phyloP scores from a whole-genome alignment of 2,797 vertebrate genomes.

The Pipistrellus kuhlii region DNA sequence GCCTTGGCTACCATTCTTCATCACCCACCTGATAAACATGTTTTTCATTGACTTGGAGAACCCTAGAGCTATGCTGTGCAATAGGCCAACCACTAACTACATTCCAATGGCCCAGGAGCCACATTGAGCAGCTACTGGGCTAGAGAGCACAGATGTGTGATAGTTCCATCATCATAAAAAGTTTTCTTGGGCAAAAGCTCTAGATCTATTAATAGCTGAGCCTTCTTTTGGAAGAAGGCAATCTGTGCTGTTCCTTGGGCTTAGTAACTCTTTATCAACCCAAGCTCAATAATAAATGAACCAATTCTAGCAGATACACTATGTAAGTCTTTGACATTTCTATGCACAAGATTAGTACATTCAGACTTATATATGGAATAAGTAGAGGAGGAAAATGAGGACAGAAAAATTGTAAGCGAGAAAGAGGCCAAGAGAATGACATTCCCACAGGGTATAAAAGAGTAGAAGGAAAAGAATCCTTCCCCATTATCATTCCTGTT shows the following conservation, averaged over 20 bases:
- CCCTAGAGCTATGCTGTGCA: background rate
- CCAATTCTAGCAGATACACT: background rate
- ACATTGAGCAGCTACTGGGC: background rate
- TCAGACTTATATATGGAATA: background rate
- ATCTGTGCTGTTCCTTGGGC: background rate
- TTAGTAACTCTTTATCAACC: background rate
- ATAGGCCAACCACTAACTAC: background rate
- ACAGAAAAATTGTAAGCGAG: background rate
- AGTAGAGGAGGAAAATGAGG: background rate
- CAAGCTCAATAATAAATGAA: background rate
- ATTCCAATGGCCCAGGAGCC: background rate
- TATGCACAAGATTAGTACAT: background rate
- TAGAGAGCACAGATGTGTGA: background rate
- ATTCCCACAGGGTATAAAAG: background rate
- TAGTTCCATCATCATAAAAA: background rate
- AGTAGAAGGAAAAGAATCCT: background rate
- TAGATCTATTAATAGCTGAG: background rate
- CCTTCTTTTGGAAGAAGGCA: background rate
- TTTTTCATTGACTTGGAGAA: background rate
- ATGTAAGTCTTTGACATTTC: constrained; percentile 15
- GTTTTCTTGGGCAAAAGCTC: background rate
- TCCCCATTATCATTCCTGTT: background rate
- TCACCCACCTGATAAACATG: background rate
- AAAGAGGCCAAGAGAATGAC: background rate
- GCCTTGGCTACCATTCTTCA: background rate